Evolutionary conservation across 37 sponge, comb jelly and placozoan genomes (phyloP).

Genomic region (Beroe forskalii): DNA sequence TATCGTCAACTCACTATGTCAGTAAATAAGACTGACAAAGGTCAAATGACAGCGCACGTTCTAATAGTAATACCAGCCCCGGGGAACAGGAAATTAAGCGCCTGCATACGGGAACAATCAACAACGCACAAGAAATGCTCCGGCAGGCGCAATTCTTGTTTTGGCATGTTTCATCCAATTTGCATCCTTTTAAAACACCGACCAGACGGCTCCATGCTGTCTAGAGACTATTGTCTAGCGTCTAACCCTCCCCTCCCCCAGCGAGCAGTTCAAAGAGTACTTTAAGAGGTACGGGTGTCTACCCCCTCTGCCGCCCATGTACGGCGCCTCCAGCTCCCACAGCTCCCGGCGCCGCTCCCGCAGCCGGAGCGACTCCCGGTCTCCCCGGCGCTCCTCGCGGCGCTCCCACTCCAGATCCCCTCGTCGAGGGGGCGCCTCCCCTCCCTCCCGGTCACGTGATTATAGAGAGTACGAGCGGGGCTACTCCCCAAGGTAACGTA

Average conservation of each 20-base stretch:
- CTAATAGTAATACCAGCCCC: too few relatives aligned
- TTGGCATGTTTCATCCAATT: not conserved
- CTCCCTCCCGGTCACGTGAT: not conserved
- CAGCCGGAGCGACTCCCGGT: not conserved
- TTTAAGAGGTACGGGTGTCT: constrained; percentile 35
- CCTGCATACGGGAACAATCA: too few relatives aligned
- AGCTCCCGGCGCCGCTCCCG: constrained; percentile 7
- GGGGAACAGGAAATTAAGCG: too few relatives aligned
- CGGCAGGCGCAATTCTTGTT: too few relatives aligned
- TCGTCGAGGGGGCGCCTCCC: not conserved
- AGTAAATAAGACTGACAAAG: too few relatives aligned
- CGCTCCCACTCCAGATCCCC: constrained; percentile 4
- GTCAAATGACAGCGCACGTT: too few relatives aligned
- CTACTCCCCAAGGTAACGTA: constrained; percentile 11
- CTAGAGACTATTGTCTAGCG: too few relatives aligned
- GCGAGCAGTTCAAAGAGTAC: constrained; percentile 53
- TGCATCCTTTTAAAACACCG: too few relatives aligned
- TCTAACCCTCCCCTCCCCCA: too few relatives aligned
- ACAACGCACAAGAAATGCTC: too few relatives aligned
- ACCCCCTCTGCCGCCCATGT: not conserved
- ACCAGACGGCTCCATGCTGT: too few relatives aligned
- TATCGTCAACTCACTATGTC: too few relatives aligned
- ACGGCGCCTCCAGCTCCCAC: not conserved
- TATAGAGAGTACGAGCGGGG: constrained; percentile 18
- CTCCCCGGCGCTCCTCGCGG: not conserved